Base-by-base conservation (phyloP, 1,140 invertebrate genomes). In the Zaprionus nigranus region DNA sequence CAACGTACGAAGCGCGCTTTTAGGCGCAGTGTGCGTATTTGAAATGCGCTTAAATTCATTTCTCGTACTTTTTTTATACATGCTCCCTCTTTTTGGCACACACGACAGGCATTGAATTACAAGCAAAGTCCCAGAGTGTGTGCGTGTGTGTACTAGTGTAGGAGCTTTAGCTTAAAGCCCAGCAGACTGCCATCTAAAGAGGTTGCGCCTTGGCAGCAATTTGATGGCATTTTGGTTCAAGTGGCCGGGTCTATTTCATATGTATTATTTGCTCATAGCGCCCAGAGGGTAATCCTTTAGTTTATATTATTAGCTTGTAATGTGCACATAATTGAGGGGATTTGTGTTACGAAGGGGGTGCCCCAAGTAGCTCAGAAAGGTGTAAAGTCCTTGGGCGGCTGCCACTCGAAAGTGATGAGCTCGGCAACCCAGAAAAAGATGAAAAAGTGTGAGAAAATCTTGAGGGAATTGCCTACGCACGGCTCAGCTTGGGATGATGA, bases 251-350 rank as follows among this genome's bases (percentile, higher is more conserved):
- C 75, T 78, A 78, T 80, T 75, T 80, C 54, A 78, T 73, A 75
- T 75, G 73, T 78, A 70, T 78, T 71, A 70, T 56, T 80, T 75
- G 70, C 67, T 70, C 66, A 75, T 74, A 68, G 71, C 79, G 13
- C 62, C 62, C 30, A 22, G 58, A 76, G 81, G 72, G 79, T 88
- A 85, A 88, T 77, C 85, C 85, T 82, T 84, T 79, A 88, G 85
- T 90, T 90, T 82, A 85, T 84, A 81, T 85, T 85, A 90, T 84
- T 90, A 88, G 85, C 85, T 79, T 88, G 75, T 72, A 79, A 81
- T 90, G 85, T 84, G 78, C 59, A 65, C 85, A 83, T 83, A 83
- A 90, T 90, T 90, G 85, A 90, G 75, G 38, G 78, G 80, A 86
- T 82, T 73, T 82, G 60, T 56, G 61, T 34, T 62, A 12, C 28